Evolutionary conservation across 2,888 invertebrate genomes (phyloP).

Genomic region (Caenorhabditis sp.): DNA sequence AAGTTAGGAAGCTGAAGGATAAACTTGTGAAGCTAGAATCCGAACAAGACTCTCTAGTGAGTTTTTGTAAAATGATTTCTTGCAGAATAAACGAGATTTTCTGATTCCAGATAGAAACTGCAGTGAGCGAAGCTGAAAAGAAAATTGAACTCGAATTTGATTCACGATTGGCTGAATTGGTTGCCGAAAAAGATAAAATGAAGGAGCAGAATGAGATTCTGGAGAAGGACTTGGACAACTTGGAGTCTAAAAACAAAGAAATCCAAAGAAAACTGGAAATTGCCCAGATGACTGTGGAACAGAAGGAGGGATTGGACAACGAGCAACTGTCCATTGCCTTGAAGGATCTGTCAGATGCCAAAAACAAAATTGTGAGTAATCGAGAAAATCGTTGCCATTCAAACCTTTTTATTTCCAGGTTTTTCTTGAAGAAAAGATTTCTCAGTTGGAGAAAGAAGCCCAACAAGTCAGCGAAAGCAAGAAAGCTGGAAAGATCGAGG

Average conservation of each 20-base stretch:
- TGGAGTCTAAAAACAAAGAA: constrained; percentile 78
- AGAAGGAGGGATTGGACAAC: constrained; percentile 78
- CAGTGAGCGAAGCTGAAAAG: constrained; percentile 51
- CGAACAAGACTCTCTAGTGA: constrained; percentile 67
- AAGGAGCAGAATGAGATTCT: constrained; percentile 60
- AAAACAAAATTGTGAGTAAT: constrained; percentile 83
- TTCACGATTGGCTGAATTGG: constrained; percentile 54
- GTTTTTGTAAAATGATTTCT: neutral
- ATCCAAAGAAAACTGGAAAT: constrained; percentile 82
- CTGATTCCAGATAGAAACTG: constrained; percentile 33
- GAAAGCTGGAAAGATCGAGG: constrained; percentile 64
- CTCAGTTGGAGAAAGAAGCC: constrained; percentile 46
- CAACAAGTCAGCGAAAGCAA: constrained; percentile 35
- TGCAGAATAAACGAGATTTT: neutral
- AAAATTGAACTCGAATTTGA: constrained; percentile 62
- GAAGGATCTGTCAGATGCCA: constrained; percentile 85
- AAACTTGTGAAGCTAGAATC: constrained; percentile 67
- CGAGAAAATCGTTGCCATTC: neutral
- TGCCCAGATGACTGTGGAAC: constrained; percentile 64
- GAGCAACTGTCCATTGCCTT: constrained; percentile 85
- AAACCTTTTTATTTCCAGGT: constrained; percentile 25
- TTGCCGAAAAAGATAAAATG: constrained; percentile 60
- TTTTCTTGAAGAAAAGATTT: constrained; percentile 61
- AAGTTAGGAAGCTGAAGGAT: constrained; percentile 85
- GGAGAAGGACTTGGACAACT: constrained; percentile 64